Base-by-base conservation (phyloP, 2,113 vertebrate genomes). In the Elachura formosa region DNA sequence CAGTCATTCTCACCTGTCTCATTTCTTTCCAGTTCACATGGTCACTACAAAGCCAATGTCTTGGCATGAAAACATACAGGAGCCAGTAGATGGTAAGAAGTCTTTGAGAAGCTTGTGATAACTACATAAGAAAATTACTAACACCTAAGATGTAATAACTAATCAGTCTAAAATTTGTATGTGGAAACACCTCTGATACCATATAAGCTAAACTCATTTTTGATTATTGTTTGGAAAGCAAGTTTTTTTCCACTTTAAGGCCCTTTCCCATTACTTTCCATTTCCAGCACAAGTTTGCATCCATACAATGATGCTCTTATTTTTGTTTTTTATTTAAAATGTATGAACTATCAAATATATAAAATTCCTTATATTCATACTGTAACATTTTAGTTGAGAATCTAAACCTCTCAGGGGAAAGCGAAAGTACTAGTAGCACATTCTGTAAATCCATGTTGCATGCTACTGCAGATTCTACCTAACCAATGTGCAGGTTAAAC, bases 11-110 rank as follows among this genome's bases (percentile, higher is more conserved):
- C 62, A 78, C 25, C 36, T 85, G 16, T 33, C 34, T 51, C 3
- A 5, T 93, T 93, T 95, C 68, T 76, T 85, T 88, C 12, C 84
- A 99, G 99, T 98, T 80, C 98, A 98, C 45, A 54, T 97, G 2
- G 84, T 99, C 8, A 14, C 98, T n/a, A 98, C 98, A 95, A 99
- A 99, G 84, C 98, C 98, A 33, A 98, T 98, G 98, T 97, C 98
- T 36, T 97, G 96, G 91, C 98, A 98, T 48, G 95, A 97, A 13
- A 88, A 97, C 5, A 78, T 97, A 78, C 93, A 96, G 5, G 92
- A 98, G 63, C 85, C 92, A 2, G 97, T 96, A 59, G 97, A 99
- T 23, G 97, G 99, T 99, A 97, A 98, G 98, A 84, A 63, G 36
- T 33, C 49, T 61, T 49, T 56, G 40, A 68, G 68, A 34, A 87